These are phyloP conservation scores for Otis tarda DNA, from an alignment of 2,113 vertebrate species.

Conservation along the genomic window DNA sequence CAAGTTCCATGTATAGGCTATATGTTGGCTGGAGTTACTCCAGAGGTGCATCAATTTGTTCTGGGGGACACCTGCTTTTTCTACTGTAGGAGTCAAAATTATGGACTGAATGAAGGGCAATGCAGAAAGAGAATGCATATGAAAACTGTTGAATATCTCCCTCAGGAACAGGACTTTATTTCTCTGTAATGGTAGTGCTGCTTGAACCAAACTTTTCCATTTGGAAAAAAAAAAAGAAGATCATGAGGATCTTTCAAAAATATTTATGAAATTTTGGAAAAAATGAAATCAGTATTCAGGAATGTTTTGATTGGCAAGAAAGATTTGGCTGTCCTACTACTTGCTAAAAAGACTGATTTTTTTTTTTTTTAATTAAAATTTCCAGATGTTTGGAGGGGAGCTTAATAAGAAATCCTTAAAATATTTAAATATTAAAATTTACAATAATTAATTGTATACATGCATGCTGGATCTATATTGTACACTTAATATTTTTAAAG, in stretches of 20 bases:
- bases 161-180: background rate
- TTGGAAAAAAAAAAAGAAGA: background rate
- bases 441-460: background rate
- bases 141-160: background rate
- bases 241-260: background rate
- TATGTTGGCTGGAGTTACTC: background rate
- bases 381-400: background rate
- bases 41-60: background rate
- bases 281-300: background rate
- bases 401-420: background rate
- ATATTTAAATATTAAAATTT: background rate
- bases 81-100: background rate
- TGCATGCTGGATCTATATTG: background rate
- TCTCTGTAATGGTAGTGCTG: background rate
- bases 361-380: background rate
- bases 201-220: background rate
- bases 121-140: background rate
- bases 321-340: background rate
- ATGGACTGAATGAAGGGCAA: background rate
- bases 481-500: background rate
- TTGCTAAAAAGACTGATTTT: background rate
- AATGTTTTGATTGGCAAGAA: background rate
- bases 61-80: background rate
- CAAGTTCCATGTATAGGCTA: background rate
- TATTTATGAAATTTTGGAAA: constrained; percentile 22